phyloP scores from a whole-genome alignment of 2,797 vertebrate species.

The Chromis chromis region DNA sequence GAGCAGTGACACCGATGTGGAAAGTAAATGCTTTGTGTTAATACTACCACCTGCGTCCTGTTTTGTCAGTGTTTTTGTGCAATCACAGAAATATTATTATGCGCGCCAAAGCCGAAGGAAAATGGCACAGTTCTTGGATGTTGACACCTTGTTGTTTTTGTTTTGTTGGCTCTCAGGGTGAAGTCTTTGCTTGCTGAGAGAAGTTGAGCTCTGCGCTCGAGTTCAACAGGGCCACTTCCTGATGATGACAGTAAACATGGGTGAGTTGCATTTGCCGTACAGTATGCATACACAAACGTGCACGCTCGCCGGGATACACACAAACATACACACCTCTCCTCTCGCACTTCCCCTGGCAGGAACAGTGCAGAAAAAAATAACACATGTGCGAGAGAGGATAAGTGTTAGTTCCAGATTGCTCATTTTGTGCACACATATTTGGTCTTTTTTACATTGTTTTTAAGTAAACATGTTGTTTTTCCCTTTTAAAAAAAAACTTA shows the following conservation, averaged over 20 bases:
- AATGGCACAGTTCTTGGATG: slow-evolving; percentile 45
- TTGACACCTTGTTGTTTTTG: slow-evolving; percentile 54
- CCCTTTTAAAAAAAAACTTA: neutral
- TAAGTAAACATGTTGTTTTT: slow-evolving; percentile 16
- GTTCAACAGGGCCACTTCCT: slow-evolving; percentile 85
- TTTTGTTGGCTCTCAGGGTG: slow-evolving; percentile 68
- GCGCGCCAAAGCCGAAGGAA: slow-evolving; percentile 30
- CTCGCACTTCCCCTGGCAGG: slow-evolving; percentile 69
- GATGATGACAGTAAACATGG: slow-evolving; percentile 92
- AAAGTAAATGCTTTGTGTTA: slow-evolving; percentile 57
- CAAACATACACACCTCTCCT: slow-evolving; percentile 39
- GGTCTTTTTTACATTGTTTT: slow-evolving; percentile 15
- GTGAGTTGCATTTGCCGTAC: slow-evolving; percentile 72
- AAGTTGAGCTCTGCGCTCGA: slow-evolving; percentile 83
- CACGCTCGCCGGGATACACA: slow-evolving; percentile 4
- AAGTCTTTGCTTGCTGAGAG: slow-evolving; percentile 73
- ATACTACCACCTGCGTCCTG: slow-evolving; percentile 73
- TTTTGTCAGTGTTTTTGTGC: slow-evolving; percentile 69
- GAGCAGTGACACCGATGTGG: slow-evolving; percentile 37
- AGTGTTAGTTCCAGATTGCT: slow-evolving; percentile 60
- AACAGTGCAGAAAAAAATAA: slow-evolving; percentile 60
- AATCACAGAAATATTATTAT: slow-evolving; percentile 62
- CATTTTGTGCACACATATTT: slow-evolving; percentile 30
- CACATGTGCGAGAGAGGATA: slow-evolving; percentile 21
- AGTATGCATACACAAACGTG: slow-evolving; percentile 5